These are phyloP conservation scores for Eristalinus aeneus DNA, from an alignment of 2,888 invertebrate species.

Conservation along the genomic window DNA sequence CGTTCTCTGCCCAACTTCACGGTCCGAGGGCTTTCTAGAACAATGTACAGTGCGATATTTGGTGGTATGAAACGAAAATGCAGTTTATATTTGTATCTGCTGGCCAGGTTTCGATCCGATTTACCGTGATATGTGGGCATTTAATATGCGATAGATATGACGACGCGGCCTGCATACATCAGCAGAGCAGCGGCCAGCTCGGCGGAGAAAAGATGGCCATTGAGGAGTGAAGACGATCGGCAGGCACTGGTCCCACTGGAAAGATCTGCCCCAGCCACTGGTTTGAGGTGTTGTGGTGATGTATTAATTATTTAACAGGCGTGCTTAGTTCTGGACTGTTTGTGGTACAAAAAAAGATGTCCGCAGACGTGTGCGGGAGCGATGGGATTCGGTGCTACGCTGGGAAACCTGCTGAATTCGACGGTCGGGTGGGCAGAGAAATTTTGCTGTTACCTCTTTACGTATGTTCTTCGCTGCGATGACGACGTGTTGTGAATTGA, in stretches of 20 bases:
- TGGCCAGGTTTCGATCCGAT: slow-evolving; percentile 44
- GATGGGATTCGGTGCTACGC: not conserved
- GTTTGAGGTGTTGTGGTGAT: not conserved
- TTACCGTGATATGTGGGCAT: slow-evolving; percentile 53
- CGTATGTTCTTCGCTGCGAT: not conserved
- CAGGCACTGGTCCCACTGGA: not conserved
- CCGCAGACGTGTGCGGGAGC: not conserved
- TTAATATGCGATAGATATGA: slow-evolving; percentile 46
- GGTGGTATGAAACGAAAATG: slow-evolving; percentile 70
- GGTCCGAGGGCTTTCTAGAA: slow-evolving; percentile 73
- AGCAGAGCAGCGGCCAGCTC: not conserved
- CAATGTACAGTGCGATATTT: slow-evolving; percentile 73
- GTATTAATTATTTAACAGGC: slow-evolving; percentile 18
- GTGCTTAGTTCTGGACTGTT: slow-evolving; percentile 2
- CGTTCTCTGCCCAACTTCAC: slow-evolving; percentile 67
- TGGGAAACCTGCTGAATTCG: not conserved
- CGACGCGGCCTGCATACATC: slow-evolving; percentile 45
- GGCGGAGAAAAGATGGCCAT: slow-evolving; percentile 19
- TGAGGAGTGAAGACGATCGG: slow-evolving; percentile 9
- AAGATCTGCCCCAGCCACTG: not conserved
- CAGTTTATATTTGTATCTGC: slow-evolving; percentile 54
- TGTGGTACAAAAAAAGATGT: slow-evolving; percentile 2
- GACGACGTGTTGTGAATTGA: not conserved
- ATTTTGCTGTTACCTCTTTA: not conserved
- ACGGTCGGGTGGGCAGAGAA: not conserved